These are phyloP conservation scores for Oncopodura yosiiana DNA, from an alignment of 1,140 invertebrate genomes.

Conservation along the genomic window DNA sequence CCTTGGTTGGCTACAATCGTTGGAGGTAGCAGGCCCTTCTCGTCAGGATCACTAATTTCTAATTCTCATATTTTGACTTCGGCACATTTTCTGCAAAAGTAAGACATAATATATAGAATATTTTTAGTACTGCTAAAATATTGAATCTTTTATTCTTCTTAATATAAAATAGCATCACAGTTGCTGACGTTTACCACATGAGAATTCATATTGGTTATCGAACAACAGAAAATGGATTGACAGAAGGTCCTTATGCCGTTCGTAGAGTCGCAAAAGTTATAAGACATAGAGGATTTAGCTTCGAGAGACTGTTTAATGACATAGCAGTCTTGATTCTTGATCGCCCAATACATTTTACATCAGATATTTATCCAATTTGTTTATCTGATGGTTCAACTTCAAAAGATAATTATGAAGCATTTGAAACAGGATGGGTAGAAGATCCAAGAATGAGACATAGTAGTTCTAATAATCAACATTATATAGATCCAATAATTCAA, in stretches of 20 bases:
- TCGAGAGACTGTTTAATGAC: slow-evolving; percentile 57
- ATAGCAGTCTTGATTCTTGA: slow-evolving; percentile 74
- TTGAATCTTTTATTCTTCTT: not conserved
- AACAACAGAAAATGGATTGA: slow-evolving; percentile 6
- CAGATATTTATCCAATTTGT: slow-evolving; percentile 69
- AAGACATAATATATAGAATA: not conserved
- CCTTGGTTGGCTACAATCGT: slow-evolving; percentile 15
- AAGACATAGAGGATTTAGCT: slow-evolving; percentile 24
- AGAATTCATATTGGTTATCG: slow-evolving; percentile 22
- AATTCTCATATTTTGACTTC: slow-evolving; percentile 19
- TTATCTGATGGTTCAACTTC: slow-evolving; percentile 46
- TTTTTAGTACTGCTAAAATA: not conserved
- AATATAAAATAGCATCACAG: slow-evolving; percentile 9
- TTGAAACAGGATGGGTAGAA: slow-evolving; percentile 20
- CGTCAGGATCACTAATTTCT: slow-evolving; percentile 17
- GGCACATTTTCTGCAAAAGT: slow-evolving; percentile 23
- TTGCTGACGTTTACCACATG: slow-evolving; percentile 22
- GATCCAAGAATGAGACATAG: slow-evolving; percentile 12
- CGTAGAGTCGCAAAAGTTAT: slow-evolving; percentile 22
- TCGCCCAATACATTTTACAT: slow-evolving; percentile 60
- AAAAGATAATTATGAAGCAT: slow-evolving; percentile 3
- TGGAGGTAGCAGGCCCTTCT: slow-evolving; percentile 13
- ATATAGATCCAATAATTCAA: slow-evolving; percentile 19
- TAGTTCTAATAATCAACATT: slow-evolving; percentile 10
- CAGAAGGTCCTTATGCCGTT: slow-evolving; percentile 21